These are phyloP conservation scores for Aptenodytes patagonicus DNA, from an alignment of 2,113 vertebrate genomes.

Conservation along the genomic window DNA sequence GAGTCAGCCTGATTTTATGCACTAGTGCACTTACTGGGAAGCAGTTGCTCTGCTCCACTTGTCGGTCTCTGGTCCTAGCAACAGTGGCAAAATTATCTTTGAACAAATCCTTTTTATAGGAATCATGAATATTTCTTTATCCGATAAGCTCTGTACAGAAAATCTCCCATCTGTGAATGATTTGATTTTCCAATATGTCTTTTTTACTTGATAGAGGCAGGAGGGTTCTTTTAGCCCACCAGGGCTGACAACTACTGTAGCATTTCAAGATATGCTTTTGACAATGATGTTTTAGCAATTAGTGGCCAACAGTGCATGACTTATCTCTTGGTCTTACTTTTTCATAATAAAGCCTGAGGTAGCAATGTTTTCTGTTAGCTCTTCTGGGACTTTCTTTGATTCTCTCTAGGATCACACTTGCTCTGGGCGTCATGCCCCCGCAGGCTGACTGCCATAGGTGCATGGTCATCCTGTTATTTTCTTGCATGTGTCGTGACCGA, in stretches of 20 bases:
- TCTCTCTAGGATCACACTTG: neutral
- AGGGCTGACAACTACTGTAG: neutral
- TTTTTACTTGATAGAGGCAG: neutral
- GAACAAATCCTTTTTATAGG: slow-evolving; percentile 40
- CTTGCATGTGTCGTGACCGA: neutral
- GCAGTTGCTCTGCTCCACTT: neutral
- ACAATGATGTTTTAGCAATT: neutral
- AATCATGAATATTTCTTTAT: slow-evolving; percentile 40
- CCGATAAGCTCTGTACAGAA: neutral
- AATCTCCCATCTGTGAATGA: slow-evolving; percentile 45
- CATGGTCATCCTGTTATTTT: neutral
- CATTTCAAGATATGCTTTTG: slow-evolving; percentile 23
- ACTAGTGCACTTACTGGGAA: neutral
- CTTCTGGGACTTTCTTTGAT: neutral
- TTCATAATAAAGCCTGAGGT: neutral
- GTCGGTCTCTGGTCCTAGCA: slow-evolving; percentile 9
- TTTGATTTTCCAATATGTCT: slow-evolving; percentile 44
- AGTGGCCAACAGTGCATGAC: neutral
- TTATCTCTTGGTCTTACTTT: slow-evolving; percentile 13
- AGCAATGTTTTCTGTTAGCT: neutral
- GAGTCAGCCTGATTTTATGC: neutral
- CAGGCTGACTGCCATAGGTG: neutral
- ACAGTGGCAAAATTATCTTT: slow-evolving; percentile 39
- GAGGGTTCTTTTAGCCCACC: neutral
- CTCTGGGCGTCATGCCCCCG: neutral